Conservation (phyloP, 2,888 invertebrate genomes). For the Amblyteles armatorius region DNA sequence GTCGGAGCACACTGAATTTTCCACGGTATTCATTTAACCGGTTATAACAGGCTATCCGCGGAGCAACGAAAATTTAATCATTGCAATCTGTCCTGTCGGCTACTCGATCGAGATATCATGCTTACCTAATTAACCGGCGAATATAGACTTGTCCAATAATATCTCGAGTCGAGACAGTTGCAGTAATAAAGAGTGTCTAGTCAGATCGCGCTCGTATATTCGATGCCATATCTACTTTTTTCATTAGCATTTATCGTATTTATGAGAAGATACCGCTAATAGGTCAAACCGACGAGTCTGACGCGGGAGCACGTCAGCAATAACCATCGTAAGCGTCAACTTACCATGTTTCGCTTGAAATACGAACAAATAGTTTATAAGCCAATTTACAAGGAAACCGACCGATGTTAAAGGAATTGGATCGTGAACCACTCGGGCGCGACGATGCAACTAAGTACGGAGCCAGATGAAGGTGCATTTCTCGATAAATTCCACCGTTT, state of each 20-base stretch:
- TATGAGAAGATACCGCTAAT: constrained; percentile 18
- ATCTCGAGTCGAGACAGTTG: constrained; percentile 28
- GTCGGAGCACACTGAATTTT: background rate
- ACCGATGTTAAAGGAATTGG: background rate
- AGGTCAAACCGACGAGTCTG: constrained; percentile 11
- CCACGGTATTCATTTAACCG: background rate
- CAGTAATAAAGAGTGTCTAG: constrained; percentile 37
- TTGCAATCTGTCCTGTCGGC: constrained; percentile 5
- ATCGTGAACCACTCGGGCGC: constrained; percentile 4
- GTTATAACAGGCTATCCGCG: background rate
- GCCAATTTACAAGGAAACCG: background rate
- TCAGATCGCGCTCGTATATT: constrained; percentile 22
- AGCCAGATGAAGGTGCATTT: background rate
- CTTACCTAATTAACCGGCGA: background rate
- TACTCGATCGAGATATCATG: constrained; percentile 1
- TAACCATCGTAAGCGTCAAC: background rate
- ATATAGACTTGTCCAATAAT: constrained; percentile 27
- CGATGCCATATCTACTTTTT: background rate
- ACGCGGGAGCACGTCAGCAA: constrained; percentile 11
- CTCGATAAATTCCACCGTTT: background rate
- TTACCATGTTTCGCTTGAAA: background rate
- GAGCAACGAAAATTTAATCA: background rate
- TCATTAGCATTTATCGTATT: constrained; percentile 11
- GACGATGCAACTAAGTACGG: background rate
- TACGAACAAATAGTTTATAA: constrained; percentile 22